Percentiles rank a stretch among this genome's conserved stretches.
These are phyloP conservation scores for Sarotherodon lohbergeri DNA, from an alignment of 2,113 vertebrate species.

Conservation along the genomic window DNA sequence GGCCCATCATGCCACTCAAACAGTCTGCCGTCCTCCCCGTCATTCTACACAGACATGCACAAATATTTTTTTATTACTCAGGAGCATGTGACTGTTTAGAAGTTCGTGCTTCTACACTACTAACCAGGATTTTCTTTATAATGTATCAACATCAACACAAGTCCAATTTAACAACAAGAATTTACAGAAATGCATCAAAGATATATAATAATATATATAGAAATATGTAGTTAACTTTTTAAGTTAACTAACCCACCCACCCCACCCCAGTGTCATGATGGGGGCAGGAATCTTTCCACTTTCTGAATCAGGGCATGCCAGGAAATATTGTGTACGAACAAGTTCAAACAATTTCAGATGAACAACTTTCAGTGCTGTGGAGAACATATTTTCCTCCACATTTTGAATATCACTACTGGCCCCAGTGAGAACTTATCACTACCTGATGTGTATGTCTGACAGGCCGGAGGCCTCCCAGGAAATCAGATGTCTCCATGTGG, in stretches of 20 bases:
- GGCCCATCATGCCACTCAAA: constrained; percentile 96
- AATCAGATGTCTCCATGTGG: constrained; percentile 97
- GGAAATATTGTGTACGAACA: too few species aligned
- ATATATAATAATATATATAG: neutral
- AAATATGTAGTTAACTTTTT: neutral
- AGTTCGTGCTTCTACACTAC: neutral
- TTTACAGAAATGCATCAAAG: neutral
- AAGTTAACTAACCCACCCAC: neutral
- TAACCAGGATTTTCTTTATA: neutral
- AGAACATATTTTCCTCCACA: neutral
- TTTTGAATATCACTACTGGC: neutral
- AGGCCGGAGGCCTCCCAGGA: constrained; percentile 88
- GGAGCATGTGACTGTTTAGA: neutral
- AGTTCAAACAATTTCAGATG: neutral
- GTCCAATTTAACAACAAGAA: neutral
- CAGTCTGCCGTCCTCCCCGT: constrained; percentile 75
- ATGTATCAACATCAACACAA: neutral
- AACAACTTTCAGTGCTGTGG: neutral
- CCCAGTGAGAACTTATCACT: neutral
- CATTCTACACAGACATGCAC: constrained; percentile 63
- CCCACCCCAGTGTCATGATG: neutral
- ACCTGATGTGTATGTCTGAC: constrained; percentile 77
- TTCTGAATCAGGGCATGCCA: neutral
- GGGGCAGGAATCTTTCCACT: neutral
- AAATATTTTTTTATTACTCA: neutral